phyloP scores from a whole-genome alignment of 2,113 vertebrate genomes.

The Prinia subflava region DNA sequence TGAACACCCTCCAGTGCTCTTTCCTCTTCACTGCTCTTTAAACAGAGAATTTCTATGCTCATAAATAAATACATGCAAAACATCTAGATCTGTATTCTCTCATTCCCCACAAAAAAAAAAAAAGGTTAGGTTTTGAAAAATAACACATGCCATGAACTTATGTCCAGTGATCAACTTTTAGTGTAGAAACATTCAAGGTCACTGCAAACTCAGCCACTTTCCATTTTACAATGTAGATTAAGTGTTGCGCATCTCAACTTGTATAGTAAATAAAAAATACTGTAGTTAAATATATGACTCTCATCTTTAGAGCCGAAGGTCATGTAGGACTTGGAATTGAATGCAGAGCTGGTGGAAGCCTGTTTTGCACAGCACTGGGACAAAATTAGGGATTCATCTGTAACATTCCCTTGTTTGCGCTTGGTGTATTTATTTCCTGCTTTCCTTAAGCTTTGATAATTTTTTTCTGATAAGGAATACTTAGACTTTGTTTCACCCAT shows the following conservation, averaged over 20 bases:
- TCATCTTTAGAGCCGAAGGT: constrained; percentile 43
- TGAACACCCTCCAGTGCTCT: background rate
- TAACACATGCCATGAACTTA: background rate
- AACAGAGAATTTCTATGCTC: background rate
- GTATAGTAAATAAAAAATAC: constrained; percentile 64
- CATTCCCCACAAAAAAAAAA: background rate
- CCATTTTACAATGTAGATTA: constrained; percentile 56
- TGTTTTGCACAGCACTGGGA: background rate
- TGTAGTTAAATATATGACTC: constrained; percentile 45
- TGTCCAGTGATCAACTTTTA: background rate
- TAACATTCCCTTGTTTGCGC: background rate
- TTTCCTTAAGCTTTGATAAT: background rate
- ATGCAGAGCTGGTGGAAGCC: background rate
- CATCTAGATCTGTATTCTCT: background rate
- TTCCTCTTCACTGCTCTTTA: background rate
- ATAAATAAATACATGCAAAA: constrained; percentile 27
- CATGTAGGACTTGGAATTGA: background rate
- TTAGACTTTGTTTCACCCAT: background rate
- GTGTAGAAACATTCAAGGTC: constrained; percentile 43
- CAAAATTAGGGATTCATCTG: background rate
- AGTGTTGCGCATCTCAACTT: constrained; percentile 46
- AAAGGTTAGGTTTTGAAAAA: background rate
- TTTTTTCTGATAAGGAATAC: background rate
- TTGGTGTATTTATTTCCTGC: background rate
- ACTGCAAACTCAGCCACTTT: constrained; percentile 18